These are phyloP conservation scores for Lacanobia oleracea DNA, from an alignment of 2,888 invertebrate genomes.

Conservation along the genomic window DNA sequence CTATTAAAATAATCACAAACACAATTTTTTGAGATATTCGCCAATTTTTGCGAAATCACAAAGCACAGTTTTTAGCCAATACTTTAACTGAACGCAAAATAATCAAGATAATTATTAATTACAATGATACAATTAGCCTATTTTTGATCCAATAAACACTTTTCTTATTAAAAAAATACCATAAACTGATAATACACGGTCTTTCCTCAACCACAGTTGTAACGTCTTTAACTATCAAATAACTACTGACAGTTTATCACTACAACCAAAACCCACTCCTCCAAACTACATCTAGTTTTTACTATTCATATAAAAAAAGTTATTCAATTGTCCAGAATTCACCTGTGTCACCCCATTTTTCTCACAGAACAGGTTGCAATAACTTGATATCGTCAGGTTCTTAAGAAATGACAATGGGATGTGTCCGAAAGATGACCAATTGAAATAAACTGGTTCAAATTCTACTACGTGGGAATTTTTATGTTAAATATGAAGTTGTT, in stretches of 20 bases:
- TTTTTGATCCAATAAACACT: no score
- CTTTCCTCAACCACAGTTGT: background rate
- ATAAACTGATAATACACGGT: background rate
- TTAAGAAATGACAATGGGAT: conserved; percentile 53
- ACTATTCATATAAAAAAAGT: conserved; percentile 13
- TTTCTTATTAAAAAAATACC: background rate
- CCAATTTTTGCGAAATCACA: no score
- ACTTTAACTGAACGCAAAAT: background rate
- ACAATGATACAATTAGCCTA: no score
- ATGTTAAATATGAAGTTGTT: conserved; percentile 53
- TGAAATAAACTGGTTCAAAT: conserved; percentile 62
- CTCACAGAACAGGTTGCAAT: conserved; percentile 41
- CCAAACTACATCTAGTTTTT: conserved; percentile 21
- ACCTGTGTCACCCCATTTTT: conserved; percentile 64
- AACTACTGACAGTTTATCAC: conserved; percentile 27
- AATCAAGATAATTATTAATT: background rate
- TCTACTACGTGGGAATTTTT: conserved; percentile 64
- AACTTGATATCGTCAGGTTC: conserved; percentile 63
- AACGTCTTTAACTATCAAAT: conserved; percentile 23
- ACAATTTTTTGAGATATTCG: background rate
- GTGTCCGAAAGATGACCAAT: conserved; percentile 49
- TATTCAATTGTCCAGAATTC: conserved; percentile 46
- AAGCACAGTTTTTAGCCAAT: background rate
- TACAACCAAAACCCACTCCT: conserved; percentile 4
- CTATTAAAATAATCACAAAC: background rate